Base-by-base conservation (phyloP, 2,113 vertebrate genomes). In the Caranx melampygus region DNA sequence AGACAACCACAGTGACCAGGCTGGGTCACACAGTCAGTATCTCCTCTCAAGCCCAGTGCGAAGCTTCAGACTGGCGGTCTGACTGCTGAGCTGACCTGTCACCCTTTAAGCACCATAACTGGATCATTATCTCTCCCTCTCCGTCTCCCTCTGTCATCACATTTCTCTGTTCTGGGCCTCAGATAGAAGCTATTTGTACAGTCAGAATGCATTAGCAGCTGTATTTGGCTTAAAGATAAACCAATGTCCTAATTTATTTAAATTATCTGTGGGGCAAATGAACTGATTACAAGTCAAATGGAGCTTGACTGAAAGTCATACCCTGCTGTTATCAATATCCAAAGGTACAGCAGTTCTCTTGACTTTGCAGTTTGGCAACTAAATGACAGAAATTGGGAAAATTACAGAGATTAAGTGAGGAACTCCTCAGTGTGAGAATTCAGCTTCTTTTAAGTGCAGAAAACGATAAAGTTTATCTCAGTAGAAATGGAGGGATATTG, bases 181-280 rank as follows among this genome's bases (percentile, higher is more conserved):
- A 33, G 16, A 40, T 26, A 66, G 0, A 31, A 26, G 64, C 51
- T 5, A 4, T 70, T 18, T 18, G 0, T 26, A 33, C 9, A 11
- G 15, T 31, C 33, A 7, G 21, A 31, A 35, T 15, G 10, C 54
- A 84, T 70, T 42, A 69, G 59, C 59, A 81, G 64, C 66, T 45
- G 40, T n/a, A 42, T 66, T 47, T 51, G 31, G 40, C 33, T 47
- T 5, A 13, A 26, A 16, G 35, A 54, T 57, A 13, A 13, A 75
- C 66, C 51, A 0, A 20, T 10, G 10, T n/a, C 45, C 14, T 9
- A 33, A 20, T 65, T 70, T 21, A 45, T 62, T 34, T n/a, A 1
- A 6, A 42, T 35, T 15, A 67, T 49, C 14, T 15, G 40, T n/a
- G 7, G 10, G 16, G 5, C 6, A 51, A n/a, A 63, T 16, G 58